Base-by-base conservation (phyloP, 1,140 invertebrate genomes). In the Drosophila virilis region DNA sequence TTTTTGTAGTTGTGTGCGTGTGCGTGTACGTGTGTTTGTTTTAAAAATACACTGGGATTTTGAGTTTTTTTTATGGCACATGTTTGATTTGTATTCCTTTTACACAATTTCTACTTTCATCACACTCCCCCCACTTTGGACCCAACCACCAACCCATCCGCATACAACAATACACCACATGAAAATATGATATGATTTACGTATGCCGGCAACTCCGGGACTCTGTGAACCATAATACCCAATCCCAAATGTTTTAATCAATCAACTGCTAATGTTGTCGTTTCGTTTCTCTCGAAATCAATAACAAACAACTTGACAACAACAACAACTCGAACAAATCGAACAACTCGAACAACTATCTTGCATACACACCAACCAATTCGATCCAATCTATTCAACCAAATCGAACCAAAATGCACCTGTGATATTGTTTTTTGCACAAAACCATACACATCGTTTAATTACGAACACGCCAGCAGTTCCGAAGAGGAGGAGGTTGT, bases 401-500 rank as follows among this genome's bases (percentile, higher is more conserved):
- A 66, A 73, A 77, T 69, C 72, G 72, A 54, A 77, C 65, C 38
- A 48, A 59, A 45, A 58, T 72, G 74, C 74, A 76, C 74, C 55
- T 67, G 69, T 72, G 62, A 76, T 71, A 72, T 77, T 72, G 69
- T 77, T 77, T 76, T 71, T 64, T 85, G 82, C 82, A 85, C 82
- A 83, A 77, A 78, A 67, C 55, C 62, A 73, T 40, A 66, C 52
- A 64, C 55, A 54, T 62, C 52, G 77, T 86, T 90, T 90, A 76
- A 81, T 90, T 82, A 86, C 78, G 81, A 86, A 79, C 78, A 66
- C 77, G 65, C 51, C 74, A 90, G 86, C 85, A 90, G 91, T 92
- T 94, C 94, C 92, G 95, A 95, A 94, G 95, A 95, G 94, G 94
- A 94, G 86, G 94, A 94, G 86, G 91, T 91, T 80, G 94, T 94